Conservation (phyloP, 1,140 invertebrate species). For the Hyles vespertilio region DNA sequence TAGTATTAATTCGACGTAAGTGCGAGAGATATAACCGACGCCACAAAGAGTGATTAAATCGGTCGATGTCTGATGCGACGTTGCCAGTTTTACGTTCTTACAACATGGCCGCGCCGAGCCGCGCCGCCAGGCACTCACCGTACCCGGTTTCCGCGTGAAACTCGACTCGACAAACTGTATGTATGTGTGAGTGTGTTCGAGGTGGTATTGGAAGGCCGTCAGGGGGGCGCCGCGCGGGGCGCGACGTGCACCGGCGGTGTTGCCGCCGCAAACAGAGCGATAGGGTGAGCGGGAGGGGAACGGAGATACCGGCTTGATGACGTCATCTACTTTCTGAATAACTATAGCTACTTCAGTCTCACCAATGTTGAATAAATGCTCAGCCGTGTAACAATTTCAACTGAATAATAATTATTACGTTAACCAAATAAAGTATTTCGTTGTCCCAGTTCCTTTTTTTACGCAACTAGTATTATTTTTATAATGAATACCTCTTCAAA, state of each 20-base stretch:
- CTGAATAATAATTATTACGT: no score
- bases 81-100: conserved; percentile 69
- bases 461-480: no score
- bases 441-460: no score
- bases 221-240: conserved; percentile 37
- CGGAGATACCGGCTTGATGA: conserved; percentile 62
- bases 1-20: neutral
- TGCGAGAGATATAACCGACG: conserved; percentile 27
- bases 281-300: conserved; percentile 48
- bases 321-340: conserved; percentile 70
- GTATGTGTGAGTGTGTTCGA: conserved; percentile 43
- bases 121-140: conserved; percentile 37
- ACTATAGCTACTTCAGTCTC: conserved; percentile 11
- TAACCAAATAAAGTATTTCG: no score
- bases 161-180: conserved; percentile 47
- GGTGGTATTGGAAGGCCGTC: conserved; percentile 48
- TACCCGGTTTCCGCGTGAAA: conserved; percentile 72
- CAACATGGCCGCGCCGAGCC: conserved; percentile 56
- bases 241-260: conserved; percentile 45
- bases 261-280: conserved; percentile 43
- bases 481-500: no score
- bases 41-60: conserved; percentile 55
- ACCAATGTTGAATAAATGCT: conserved; percentile 5
- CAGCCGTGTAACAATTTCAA: no score
- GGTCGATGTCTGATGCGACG: conserved; percentile 73